Base-by-base conservation (phyloP, 2,113 vertebrate genomes). In the Silurus asotus region DNA sequence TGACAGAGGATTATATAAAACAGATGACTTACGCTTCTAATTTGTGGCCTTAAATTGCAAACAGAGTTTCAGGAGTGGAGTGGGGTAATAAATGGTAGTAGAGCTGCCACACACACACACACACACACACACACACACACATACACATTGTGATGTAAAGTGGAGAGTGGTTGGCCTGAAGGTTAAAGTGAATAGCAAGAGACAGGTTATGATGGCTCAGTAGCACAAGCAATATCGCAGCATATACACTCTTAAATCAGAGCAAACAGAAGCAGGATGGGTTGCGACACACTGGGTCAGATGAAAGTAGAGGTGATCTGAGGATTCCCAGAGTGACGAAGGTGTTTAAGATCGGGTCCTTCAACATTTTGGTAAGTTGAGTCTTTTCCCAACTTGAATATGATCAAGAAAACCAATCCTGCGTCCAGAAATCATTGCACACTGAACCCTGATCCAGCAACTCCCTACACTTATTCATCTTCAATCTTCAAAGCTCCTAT, bases 21-120 rank as follows among this genome's bases (percentile, higher is more conserved):
- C 97, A 99, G 97, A 98, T 99, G 97, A 97, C 96, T 98, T 97
- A 96, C 96, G 96, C 96, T 98, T 98, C 96, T 97, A 97, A 99
- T 98, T 99, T 98, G 96, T 95, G 94, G 96, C 95, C 95, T 96
- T 97, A 97, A 98, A 98, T 99, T 99, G 96, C 97, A 97, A 99
- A 98, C 97, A 98, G 97, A 97, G 97, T 96, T 98, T 97, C 96
- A 96, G 96, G 95, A 98, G 96, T 98, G 94, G 95, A 96, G 95
- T 91, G 93, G 95, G 96, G 95, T 96, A 97, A 96, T 97, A 96
- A 96, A 96, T 95, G 95, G 94, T 94, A 95, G 94, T 95, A 95
- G 95, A 94, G 95, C 95, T 95, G 93, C 95, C 81, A 88, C 81
- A 83, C 96, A 95, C 94, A 95, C 94, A 92, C 94, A 95, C 96